Evolutionary conservation across 2,113 vertebrate genomes (phyloP).

Genomic region (Stictonetta naevosa): DNA sequence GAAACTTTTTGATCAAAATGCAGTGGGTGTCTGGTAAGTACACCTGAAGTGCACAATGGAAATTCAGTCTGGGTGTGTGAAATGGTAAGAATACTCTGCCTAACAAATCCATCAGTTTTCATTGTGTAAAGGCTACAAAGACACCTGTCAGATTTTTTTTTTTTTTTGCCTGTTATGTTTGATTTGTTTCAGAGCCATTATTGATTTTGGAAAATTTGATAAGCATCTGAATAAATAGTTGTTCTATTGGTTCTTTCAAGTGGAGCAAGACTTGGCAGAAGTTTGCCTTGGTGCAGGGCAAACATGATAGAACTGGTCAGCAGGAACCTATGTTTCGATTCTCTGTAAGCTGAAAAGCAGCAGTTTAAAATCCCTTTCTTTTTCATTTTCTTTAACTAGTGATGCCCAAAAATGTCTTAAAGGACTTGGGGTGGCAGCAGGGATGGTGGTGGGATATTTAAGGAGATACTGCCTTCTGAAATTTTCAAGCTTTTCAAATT

Average conservation of each 20-base stretch:
- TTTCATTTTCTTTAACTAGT: not conserved
- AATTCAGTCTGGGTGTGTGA: not conserved
- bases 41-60: not conserved
- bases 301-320: not conserved
- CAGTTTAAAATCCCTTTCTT: not conserved
- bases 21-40: not conserved
- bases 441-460: not conserved
- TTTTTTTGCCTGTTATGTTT: not conserved
- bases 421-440: not conserved
- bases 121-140: not conserved
- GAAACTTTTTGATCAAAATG: constrained; percentile 7
- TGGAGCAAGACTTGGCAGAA: not conserved
- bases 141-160: not conserved
- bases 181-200: not conserved
- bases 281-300: not conserved
- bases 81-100: not conserved
- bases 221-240: not conserved
- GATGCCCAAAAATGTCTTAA: not conserved
- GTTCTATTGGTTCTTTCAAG: not conserved
- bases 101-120: not conserved
- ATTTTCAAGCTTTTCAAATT: not conserved
- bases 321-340: not conserved
- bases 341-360: not conserved
- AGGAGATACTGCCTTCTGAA: not conserved
- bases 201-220: not conserved